Base-by-base conservation (phyloP, 2,888 invertebrate species). In the Venusia cambrica region DNA sequence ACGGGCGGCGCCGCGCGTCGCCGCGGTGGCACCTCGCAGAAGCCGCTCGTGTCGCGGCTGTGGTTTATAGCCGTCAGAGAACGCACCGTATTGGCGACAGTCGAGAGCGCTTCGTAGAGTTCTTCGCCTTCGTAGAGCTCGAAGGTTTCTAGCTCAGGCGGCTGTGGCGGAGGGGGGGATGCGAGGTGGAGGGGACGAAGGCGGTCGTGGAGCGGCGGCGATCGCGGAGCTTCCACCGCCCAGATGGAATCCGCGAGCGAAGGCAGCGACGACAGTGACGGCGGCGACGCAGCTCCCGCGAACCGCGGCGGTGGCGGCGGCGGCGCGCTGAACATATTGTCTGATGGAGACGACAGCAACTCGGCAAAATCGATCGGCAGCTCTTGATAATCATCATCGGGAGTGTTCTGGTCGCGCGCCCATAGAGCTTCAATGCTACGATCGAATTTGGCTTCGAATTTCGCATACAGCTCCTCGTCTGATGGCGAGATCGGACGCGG, bases 361-460 rank as follows among this genome's bases (percentile, higher is more conserved):
- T 89, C 89, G 38, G 89, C 85, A 45, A 90, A 88, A 60, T 90
- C 89, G 49, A 90, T 89, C n/a, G 90, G 90, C 48, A 91, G 70
- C 56, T 90, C 90, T 43, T 89, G 89, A 52, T 89, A 90, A 52
- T 89, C 88, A 48, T 89, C 89, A 41, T 85, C 84, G 4, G 87
- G 87, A 4, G 85, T 84, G 55, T 75, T 70, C 65, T 84, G 79
- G 52, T 87, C 76, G 61, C 88, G 74, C 51, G 83, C 88, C 92
- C 92, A 92, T 38, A 92, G 73, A 17, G 92, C 92, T 67, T 92
- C 92, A 45, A 92, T 87, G 63, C 89, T 91, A 48, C 89, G 88
- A 64, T 92, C 90, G 65, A 92, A 92, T 71, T 92, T 92, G 3
- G 92, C 91, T 60, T 90, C 88, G 54, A 91, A 87, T 52, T 89